These are phyloP conservation scores for Acleris laterana DNA, from an alignment of 2,888 invertebrate genomes.

Conservation along the genomic window DNA sequence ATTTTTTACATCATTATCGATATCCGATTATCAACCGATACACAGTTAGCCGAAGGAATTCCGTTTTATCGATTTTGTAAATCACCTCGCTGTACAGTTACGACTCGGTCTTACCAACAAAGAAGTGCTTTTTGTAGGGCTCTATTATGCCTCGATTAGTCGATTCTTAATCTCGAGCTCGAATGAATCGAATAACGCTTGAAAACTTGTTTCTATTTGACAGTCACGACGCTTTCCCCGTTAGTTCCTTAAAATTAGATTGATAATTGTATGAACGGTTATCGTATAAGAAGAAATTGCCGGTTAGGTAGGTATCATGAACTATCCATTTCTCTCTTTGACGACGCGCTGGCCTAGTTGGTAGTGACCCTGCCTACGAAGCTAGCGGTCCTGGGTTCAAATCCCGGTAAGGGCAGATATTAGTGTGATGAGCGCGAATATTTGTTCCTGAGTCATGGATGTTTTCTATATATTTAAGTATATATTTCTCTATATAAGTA, in stretches of 20 bases:
- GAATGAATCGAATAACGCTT: conserved; percentile 30
- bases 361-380: too few relatives aligned
- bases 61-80: conserved; percentile 65
- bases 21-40: conserved; percentile 74
- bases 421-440: too few relatives aligned
- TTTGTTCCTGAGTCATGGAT: too few relatives aligned
- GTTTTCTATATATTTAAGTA: too few relatives aligned
- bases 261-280: too few relatives aligned
- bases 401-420: too few relatives aligned
- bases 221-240: conserved; percentile 40
- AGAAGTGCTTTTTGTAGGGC: conserved; percentile 38
- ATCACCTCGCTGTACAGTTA: conserved; percentile 52
- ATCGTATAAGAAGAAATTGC: too few relatives aligned
- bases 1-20: conserved; percentile 67
- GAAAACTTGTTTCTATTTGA: conserved; percentile 38
- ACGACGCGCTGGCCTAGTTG: too few relatives aligned
- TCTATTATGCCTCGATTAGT: conserved; percentile 30
- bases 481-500: too few relatives aligned
- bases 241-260: conserved; percentile 6
- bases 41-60: conserved; percentile 72
- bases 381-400: too few relatives aligned
- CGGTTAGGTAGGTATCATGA: too few relatives aligned
- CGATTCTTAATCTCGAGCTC: conserved; percentile 29
- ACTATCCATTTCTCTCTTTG: conserved; percentile 14
- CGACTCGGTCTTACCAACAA: conserved; percentile 48